Evolutionary conservation across 1,140 invertebrate genomes (phyloP).

Genomic region (Carposina sasakii): DNA sequence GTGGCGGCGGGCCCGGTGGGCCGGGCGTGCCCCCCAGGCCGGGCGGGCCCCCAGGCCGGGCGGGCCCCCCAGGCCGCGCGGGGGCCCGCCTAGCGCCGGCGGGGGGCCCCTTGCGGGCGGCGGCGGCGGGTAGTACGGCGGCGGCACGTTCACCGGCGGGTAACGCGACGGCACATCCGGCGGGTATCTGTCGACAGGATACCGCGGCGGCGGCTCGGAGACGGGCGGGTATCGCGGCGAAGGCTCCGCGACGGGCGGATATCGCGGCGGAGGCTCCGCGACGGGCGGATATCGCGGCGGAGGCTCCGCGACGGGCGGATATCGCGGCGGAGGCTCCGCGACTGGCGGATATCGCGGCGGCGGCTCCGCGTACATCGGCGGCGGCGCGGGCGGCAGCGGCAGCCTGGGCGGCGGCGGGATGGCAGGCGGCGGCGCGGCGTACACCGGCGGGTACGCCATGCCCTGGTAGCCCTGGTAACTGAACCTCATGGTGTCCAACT

Average conservation of each 20-base stretch:
- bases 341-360: too few relatives aligned
- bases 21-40: too few relatives aligned
- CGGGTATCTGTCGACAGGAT: too few relatives aligned
- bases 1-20: constrained; percentile 41
- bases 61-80: constrained; percentile 50
- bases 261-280: constrained; percentile 13
- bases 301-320: too few relatives aligned
- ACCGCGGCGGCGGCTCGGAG: constrained; percentile 9
- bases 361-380: constrained; percentile 42
- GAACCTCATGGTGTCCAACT: constrained; percentile 49
- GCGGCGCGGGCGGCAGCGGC: constrained; percentile 25
- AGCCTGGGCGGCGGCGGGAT: constrained; percentile 30
- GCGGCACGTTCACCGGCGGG: constrained; percentile 47
- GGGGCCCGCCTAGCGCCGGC: too few relatives aligned
- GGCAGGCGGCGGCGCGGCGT: constrained; percentile 33
- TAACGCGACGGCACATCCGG: constrained; percentile 42
- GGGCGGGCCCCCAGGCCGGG: constrained; percentile 39
- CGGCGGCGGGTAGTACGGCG: constrained; percentile 54
- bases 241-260: too few relatives aligned
- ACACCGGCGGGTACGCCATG: constrained; percentile 48
- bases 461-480: constrained; percentile 44
- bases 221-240: constrained; percentile 28
- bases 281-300: too few relatives aligned
- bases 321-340: constrained; percentile 13
- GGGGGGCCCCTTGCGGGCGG: constrained; percentile 38